A percentile compares a stretch with the other conserved stretches of the same genome.
Evolutionary conservation across 1,140 invertebrate species (phyloP).

Genomic region (Pseudoatta argentina): DNA sequence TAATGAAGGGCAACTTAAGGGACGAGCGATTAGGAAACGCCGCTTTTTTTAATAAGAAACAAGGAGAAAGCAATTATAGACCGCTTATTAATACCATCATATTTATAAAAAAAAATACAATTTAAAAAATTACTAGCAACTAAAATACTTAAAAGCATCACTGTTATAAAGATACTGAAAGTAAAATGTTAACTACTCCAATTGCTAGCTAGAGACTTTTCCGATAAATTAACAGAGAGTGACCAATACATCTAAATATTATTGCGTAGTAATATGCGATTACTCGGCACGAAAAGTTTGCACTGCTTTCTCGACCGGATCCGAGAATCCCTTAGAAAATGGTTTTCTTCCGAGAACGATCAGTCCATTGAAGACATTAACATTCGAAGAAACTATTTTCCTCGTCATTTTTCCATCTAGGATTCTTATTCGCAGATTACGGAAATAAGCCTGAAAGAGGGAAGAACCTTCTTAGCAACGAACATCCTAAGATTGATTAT

Average conservation of each 20-base stretch:
- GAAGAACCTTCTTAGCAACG: conserved; percentile 21
- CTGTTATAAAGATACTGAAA: not conserved
- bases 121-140: not conserved
- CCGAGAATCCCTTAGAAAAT: conserved; percentile 60
- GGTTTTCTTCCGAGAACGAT: conserved; percentile 38
- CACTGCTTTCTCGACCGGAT: conserved; percentile 39
- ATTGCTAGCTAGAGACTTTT: not conserved
- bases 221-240: conserved; percentile 3
- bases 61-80: conserved; percentile 15
- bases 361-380: conserved; percentile 70
- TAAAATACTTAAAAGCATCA: not conserved
- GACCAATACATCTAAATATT: conserved; percentile 35
- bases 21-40: conserved; percentile 47
- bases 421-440: conserved; percentile 53
- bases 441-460: not conserved
- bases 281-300: conserved; percentile 55
- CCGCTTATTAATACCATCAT: not conserved
- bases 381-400: conserved; percentile 75
- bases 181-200: not conserved
- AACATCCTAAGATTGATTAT: conserved; percentile 44
- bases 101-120: conserved; percentile 2
- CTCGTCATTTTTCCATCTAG: conserved; percentile 69
- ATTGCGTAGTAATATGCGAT: conserved; percentile 47
- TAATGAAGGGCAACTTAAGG: conserved; percentile 30
- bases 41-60: conserved; percentile 25